These are phyloP conservation scores for Rafetus swinhoei DNA, from an alignment of 2,113 vertebrate species.

Conservation along the genomic window DNA sequence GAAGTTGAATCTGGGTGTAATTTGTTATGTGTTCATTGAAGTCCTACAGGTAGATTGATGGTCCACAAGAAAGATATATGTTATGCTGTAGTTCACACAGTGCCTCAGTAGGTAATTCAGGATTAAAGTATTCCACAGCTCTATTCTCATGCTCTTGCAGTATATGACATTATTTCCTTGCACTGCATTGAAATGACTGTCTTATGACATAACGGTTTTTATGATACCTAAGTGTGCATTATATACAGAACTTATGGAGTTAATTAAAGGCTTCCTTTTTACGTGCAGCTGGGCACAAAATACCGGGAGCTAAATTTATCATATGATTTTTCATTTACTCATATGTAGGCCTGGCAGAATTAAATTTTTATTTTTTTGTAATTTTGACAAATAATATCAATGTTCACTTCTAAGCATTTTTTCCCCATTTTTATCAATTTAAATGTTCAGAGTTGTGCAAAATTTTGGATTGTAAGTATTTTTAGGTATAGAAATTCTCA, in stretches of 20 bases:
- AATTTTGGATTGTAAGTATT: background rate
- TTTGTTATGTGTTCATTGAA: constrained; percentile 64
- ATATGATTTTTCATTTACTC: background rate
- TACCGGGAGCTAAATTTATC: background rate
- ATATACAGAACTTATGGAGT: background rate
- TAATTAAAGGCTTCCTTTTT: constrained; percentile 1
- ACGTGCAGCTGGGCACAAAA: background rate
- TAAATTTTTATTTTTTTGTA: background rate
- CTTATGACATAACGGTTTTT: background rate
- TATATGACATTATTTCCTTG: constrained; percentile 15
- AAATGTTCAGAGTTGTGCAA: background rate
- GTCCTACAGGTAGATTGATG: constrained; percentile 67
- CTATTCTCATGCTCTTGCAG: background rate
- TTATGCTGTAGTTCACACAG: constrained; percentile 63
- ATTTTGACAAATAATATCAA: background rate
- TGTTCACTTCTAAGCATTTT: background rate
- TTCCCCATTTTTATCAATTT: background rate
- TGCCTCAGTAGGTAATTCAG: constrained; percentile 54
- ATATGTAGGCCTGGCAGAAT: background rate
- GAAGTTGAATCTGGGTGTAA: constrained; percentile 48
- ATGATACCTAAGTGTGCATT: background rate
- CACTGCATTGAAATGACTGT: background rate
- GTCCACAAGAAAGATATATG: constrained; percentile 32
- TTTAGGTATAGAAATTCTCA: background rate
- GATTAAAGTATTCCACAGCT: constrained; percentile 65